Evolutionary conservation across 2,113 vertebrate species (phyloP).

Genomic region (Taxidea taxus): DNA sequence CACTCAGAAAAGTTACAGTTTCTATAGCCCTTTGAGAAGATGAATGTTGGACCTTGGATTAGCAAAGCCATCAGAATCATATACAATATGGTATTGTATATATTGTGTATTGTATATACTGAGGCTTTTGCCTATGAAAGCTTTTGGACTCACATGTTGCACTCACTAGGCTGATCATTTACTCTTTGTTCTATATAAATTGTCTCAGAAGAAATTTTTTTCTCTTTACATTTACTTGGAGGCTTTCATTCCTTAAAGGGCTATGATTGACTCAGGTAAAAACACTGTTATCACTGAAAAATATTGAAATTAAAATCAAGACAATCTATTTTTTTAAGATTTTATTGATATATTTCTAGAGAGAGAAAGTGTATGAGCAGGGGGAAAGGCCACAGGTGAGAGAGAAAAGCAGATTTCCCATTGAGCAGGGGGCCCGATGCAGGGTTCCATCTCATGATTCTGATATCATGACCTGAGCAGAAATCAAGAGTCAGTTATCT

Average conservation of each 20-base stretch:
- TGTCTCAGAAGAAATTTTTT: not conserved
- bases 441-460: not conserved
- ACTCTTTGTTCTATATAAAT: not conserved
- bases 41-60: not conserved
- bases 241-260: not conserved
- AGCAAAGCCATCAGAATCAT: conserved; percentile 8
- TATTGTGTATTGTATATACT: too few relatives aligned
- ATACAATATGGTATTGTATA: not conserved
- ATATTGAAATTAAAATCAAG: conserved; percentile 20
- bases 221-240: not conserved
- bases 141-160: not conserved
- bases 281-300: not conserved
- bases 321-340: not conserved
- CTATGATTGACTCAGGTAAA: not conserved
- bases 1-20: conserved; percentile 35
- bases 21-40: conserved; percentile 3
- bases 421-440: not conserved
- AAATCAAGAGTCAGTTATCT: not conserved
- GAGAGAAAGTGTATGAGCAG: not conserved
- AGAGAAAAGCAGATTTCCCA: not conserved
- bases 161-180: not conserved
- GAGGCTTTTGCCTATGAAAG: not conserved
- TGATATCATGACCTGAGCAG: not conserved
- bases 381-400: not conserved
- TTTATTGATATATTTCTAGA: not conserved